A percentile compares a stretch with the other conserved stretches of the same genome.
Conservation (phyloP, 2,888 invertebrate species). For the Athrips mouffetella region DNA sequence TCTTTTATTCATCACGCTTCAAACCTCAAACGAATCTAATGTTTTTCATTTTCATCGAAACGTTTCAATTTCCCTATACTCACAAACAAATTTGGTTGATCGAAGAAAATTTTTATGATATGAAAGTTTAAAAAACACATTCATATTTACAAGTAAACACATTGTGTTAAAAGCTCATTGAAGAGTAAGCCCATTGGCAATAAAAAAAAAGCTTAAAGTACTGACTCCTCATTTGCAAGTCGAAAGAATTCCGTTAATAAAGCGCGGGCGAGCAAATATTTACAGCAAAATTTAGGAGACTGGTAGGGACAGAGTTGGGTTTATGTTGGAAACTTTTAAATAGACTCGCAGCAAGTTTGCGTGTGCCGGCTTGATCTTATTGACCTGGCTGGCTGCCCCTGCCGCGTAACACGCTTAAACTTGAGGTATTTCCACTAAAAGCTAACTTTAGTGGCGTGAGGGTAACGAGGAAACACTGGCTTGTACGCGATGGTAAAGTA, state of each 20-base stretch:
- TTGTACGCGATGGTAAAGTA: too few relatives aligned
- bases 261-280: neutral
- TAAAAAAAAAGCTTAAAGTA: neutral
- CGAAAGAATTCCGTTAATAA: neutral
- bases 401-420: neutral
- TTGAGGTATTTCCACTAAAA: neutral
- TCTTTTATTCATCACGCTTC: constrained; percentile 12
- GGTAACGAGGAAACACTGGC: neutral
- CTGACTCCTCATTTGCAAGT: neutral
- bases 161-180: neutral
- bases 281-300: neutral
- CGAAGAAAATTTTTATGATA: too few relatives aligned
- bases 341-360: constrained; percentile 4
- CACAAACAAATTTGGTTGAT: too few relatives aligned
- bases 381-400: neutral
- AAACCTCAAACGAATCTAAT: neutral
- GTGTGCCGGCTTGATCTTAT: constrained; percentile 7
- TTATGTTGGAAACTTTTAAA: constrained; percentile 7
- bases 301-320: neutral
- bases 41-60: too few relatives aligned
- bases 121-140: too few relatives aligned
- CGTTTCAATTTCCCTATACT: too few relatives aligned
- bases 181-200: neutral
- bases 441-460: neutral
- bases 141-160: neutral